phyloP scores from a whole-genome alignment of 2,797 vertebrate genomes.

The Hylomyscus alleni region DNA sequence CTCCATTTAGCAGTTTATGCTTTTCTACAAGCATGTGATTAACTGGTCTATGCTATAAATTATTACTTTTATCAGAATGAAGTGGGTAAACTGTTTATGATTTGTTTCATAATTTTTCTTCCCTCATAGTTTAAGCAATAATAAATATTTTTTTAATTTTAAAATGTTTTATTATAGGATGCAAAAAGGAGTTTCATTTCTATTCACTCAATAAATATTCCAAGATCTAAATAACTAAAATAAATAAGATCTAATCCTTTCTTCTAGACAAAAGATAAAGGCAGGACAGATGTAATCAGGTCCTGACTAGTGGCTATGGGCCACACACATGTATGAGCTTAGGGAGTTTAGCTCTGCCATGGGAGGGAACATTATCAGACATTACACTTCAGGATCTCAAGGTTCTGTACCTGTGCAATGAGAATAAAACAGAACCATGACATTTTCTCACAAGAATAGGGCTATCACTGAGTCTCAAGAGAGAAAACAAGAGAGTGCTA shows the following conservation, averaged over 20 bases:
- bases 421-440: neutral
- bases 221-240: conserved; percentile 32
- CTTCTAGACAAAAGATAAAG: conserved; percentile 21
- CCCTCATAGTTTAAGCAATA: conserved; percentile 33
- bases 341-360: neutral
- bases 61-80: conserved; percentile 56
- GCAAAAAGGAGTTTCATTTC: conserved; percentile 34
- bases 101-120: conserved; percentile 54
- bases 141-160: conserved; percentile 45
- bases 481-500: neutral
- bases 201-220: neutral
- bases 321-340: neutral
- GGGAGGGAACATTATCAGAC: neutral
- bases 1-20: neutral
- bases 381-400: neutral
- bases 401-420: neutral
- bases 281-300: neutral
- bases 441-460: neutral
- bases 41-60: neutral
- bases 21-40: conserved; percentile 3
- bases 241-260: conserved; percentile 25
- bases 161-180: conserved; percentile 30
- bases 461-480: neutral
- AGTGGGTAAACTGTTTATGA: conserved; percentile 3
- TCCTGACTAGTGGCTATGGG: neutral